A percentile compares a stretch with the other conserved stretches of the same genome.
phyloP scores from a whole-genome alignment of 2,113 vertebrate species.

The Coryphaenoides rupestris region DNA sequence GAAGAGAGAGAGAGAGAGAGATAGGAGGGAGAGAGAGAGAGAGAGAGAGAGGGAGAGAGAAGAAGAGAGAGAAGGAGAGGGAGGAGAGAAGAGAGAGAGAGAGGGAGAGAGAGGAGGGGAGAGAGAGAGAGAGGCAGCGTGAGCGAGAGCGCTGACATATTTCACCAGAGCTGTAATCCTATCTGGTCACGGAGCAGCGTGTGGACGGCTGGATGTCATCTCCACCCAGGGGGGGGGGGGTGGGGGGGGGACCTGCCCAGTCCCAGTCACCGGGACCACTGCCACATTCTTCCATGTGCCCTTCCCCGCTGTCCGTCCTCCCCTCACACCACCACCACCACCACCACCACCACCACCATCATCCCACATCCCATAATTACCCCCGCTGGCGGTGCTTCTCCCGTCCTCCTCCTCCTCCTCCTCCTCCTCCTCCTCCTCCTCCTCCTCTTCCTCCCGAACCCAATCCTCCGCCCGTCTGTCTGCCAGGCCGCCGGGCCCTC shows the following conservation, averaged over 20 bases:
- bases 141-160: constrained; percentile 34
- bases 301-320: constrained; percentile 28
- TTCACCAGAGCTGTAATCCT: constrained; percentile 55
- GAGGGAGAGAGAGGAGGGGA: constrained; percentile 7
- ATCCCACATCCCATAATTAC: constrained; percentile 62
- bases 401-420: too few relatives aligned
- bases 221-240: not conserved
- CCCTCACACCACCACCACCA: constrained; percentile 50
- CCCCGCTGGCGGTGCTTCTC: constrained; percentile 45
- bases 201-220: constrained; percentile 42
- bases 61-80: too few relatives aligned
- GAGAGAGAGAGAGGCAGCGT: constrained; percentile 22
- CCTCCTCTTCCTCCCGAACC: too few relatives aligned
- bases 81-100: not conserved
- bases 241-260: constrained; percentile 34
- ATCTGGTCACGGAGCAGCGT: constrained; percentile 51
- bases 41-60: too few relatives aligned
- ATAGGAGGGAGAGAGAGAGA: too few relatives aligned
- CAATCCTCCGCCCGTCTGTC: constrained; percentile 49
- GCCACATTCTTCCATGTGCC: constrained; percentile 48
- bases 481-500: constrained; percentile 68
- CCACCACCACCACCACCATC: too few relatives aligned
- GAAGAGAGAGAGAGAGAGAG: too few relatives aligned
- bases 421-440: too few relatives aligned
- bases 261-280: constrained; percentile 48